A percentile compares a stretch with the other conserved stretches of the same genome.
Evolutionary conservation across 2,888 invertebrate genomes (phyloP).

Genomic region (Linnaemya tessellans): DNA sequence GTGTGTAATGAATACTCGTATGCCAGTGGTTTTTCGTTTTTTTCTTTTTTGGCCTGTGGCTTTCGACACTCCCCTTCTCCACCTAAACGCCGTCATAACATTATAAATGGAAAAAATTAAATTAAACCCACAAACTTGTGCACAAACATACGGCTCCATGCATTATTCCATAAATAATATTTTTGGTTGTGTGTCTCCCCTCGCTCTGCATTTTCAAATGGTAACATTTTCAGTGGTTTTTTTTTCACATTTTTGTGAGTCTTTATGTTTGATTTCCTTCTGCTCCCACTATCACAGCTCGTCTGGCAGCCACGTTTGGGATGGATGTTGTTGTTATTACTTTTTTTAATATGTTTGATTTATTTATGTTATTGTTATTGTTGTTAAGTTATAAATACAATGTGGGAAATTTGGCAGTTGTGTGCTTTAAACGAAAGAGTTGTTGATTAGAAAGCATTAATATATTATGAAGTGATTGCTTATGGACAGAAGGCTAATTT

Average conservation of each 20-base stretch:
- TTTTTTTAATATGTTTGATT: slow-evolving; percentile 23
- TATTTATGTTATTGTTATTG: slow-evolving; percentile 2
- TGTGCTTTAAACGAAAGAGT: slow-evolving; percentile 39
- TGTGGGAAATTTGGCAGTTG: slow-evolving; percentile 69
- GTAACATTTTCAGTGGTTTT: neutral
- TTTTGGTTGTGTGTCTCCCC: neutral
- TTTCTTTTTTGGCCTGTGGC: slow-evolving; percentile 22
- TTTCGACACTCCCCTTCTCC: neutral
- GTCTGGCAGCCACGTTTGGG: neutral
- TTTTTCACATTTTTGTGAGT: slow-evolving; percentile 10
- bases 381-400: slow-evolving; percentile 30
- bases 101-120: neutral
- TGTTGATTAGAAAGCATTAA: slow-evolving; percentile 68
- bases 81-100: neutral
- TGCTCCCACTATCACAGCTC: neutral
- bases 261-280: slow-evolving; percentile 34
- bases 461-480: slow-evolving; percentile 67
- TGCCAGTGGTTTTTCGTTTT: slow-evolving; percentile 15
- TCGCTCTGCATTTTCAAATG: neutral
- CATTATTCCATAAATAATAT: neutral
- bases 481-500: slow-evolving; percentile 40
- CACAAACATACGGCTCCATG: neutral
- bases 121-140: slow-evolving; percentile 12
- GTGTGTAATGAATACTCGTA: neutral
- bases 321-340: slow-evolving; percentile 8